Evolutionary conservation across 2,888 invertebrate species (phyloP).

Genomic region (Microplitis manilae): DNA sequence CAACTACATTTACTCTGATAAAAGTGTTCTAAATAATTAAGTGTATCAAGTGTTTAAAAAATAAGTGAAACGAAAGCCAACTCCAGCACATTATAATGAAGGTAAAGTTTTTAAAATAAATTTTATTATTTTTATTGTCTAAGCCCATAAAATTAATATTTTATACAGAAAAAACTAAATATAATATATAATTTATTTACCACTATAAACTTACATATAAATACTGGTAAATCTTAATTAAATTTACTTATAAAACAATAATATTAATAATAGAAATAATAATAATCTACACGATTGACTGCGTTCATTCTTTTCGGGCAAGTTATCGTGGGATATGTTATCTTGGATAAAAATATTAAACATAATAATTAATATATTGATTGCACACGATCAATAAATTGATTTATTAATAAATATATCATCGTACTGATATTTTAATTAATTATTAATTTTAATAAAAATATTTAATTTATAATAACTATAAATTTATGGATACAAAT

Average conservation of each 20-base stretch:
- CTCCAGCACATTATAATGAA: neutral
- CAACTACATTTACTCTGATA: too few species aligned
- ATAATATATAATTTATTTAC: neutral
- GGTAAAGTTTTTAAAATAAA: neutral
- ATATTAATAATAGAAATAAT: neutral
- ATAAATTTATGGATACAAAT: constrained; percentile 13
- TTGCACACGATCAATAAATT: constrained; percentile 3
- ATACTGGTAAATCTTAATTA: neutral
- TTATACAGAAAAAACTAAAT: neutral
- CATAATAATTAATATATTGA: constrained; percentile 4
- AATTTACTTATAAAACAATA: neutral
- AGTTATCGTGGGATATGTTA: constrained; percentile 7
- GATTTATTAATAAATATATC: neutral
- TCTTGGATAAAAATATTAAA: constrained; percentile 11
- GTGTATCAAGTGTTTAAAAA: too few species aligned
- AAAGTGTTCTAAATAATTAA: too few species aligned
- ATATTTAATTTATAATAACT: neutral
- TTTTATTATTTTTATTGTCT: neutral
- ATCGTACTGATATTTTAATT: neutral
- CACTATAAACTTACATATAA: neutral
- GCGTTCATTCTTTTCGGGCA: neutral
- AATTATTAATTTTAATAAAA: neutral
- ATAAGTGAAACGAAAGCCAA: too few species aligned
- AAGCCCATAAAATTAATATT: neutral
- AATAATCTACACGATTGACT: constrained; percentile 1